phyloP scores from a whole-genome alignment of 1,140 invertebrate species.

The Heliconius hewitsoni region DNA sequence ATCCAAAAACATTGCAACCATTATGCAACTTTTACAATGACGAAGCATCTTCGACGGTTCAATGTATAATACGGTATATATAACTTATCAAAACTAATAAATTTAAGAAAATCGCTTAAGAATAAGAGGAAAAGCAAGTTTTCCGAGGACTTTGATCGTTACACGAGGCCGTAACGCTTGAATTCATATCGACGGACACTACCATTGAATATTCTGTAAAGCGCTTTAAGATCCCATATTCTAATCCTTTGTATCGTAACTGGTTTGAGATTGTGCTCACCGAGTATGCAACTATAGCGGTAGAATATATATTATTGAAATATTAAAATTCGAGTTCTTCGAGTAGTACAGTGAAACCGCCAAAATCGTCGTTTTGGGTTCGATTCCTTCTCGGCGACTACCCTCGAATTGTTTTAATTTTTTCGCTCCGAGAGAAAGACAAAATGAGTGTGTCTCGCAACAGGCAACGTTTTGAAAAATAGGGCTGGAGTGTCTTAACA shows the following conservation, averaged over 20 bases:
- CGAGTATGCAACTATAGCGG: background rate
- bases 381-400: too few relatives aligned
- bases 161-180: background rate
- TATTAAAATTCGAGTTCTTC: background rate
- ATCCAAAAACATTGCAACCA: too few relatives aligned
- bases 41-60: too few relatives aligned
- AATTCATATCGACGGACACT: conserved; percentile 26
- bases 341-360: too few relatives aligned
- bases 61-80: background rate
- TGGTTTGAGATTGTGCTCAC: conserved; percentile 10
- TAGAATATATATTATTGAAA: background rate
- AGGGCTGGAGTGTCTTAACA: too few relatives aligned
- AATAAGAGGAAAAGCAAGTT: background rate
- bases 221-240: conserved; percentile 17
- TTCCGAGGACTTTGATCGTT: background rate
- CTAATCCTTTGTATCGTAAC: conserved; percentile 22
- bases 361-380: too few relatives aligned
- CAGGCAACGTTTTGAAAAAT: too few relatives aligned
- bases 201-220: conserved; percentile 23
- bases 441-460: too few relatives aligned
- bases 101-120: background rate
- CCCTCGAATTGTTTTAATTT: too few relatives aligned
- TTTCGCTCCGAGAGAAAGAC: too few relatives aligned
- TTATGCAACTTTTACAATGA: too few relatives aligned
- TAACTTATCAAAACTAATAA: background rate